Percentiles rank a stretch among this genome's conserved stretches.
Evolutionary conservation across 2,113 vertebrate species (phyloP).

Genomic region (Narcine bancroftii): DNA sequence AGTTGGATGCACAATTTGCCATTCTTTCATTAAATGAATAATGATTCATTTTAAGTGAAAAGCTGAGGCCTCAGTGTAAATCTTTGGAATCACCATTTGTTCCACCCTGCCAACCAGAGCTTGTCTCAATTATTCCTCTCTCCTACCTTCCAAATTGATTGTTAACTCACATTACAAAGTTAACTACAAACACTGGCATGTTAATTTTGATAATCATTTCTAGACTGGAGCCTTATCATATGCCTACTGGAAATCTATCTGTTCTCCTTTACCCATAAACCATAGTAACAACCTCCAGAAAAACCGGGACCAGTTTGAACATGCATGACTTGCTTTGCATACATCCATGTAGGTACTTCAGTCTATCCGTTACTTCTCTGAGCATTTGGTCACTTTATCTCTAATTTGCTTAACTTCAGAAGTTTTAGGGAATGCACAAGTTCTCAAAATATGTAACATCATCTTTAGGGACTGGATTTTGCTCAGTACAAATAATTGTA

Average conservation of each 20-base stretch:
- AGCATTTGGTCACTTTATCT: not conserved
- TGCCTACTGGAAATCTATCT: not conserved
- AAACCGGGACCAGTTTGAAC: not conserved
- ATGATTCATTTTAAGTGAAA: not conserved
- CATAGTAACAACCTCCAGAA: not conserved
- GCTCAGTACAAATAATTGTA: not conserved
- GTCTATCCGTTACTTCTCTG: not conserved
- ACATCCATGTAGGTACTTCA: not conserved
- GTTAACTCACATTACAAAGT: not conserved
- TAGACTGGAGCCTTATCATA: not conserved
- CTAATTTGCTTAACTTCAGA: not conserved
- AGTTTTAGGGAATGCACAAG: not conserved
- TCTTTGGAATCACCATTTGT: not conserved
- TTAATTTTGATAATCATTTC: not conserved
- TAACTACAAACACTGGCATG: not conserved
- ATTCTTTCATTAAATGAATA: not conserved
- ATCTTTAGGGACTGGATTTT: not conserved
- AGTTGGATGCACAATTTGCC: not conserved
- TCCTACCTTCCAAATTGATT: not conserved
- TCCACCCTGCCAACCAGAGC: not conserved
- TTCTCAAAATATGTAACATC: not conserved
- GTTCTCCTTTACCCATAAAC: not conserved
- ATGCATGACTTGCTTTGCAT: not conserved
- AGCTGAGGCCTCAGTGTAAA: not conserved
- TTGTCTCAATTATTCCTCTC: not conserved